Percentiles rank a stretch among this genome's conserved stretches.
phyloP scores from a whole-genome alignment of 92 coral and sea anemone genomes.

The Porites evermanni region DNA sequence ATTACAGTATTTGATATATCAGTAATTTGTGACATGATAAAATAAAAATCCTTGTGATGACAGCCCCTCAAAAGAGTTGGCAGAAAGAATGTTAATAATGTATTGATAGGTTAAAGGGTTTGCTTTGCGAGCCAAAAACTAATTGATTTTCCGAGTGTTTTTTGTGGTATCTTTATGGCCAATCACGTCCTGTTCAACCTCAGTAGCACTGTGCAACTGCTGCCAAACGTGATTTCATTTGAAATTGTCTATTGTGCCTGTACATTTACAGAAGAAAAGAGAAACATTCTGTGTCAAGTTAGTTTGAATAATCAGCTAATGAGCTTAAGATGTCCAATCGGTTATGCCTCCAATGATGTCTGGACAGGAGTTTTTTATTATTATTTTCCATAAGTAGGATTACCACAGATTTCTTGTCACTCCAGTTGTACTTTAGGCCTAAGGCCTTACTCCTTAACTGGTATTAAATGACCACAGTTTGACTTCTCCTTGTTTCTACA shows the following conservation, averaged over 20 bases:
- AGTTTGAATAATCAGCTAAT: slow-evolving; percentile 11
- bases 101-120: not conserved
- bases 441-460: too few relatives aligned
- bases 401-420: not conserved
- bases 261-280: not conserved
- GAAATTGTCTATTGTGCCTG: not conserved
- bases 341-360: slow-evolving; percentile 9
- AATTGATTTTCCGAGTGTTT: slow-evolving; percentile 40
- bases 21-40: slow-evolving; percentile 36
- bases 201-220: not conserved
- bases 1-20: slow-evolving; percentile 9
- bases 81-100: slow-evolving; percentile 29
- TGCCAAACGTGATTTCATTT: not conserved
- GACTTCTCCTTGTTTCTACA: not conserved
- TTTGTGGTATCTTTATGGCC: not conserved
- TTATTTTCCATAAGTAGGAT: slow-evolving; percentile 18
- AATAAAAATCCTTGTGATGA: slow-evolving; percentile 35
- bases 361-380: slow-evolving; percentile 14
- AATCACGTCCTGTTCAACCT: not conserved
- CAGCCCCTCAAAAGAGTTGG: slow-evolving; percentile 16
- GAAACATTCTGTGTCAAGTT: slow-evolving; percentile 20
- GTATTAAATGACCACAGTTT: not conserved
- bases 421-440: not conserved
- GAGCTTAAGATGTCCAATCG: slow-evolving; percentile 20
- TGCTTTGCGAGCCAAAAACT: slow-evolving; percentile 24